A percentile compares a stretch with the other conserved stretches of the same genome.
These are phyloP conservation scores for Odobenus rosmarus DNA, from an alignment of 2,113 vertebrate species.

Conservation along the genomic window DNA sequence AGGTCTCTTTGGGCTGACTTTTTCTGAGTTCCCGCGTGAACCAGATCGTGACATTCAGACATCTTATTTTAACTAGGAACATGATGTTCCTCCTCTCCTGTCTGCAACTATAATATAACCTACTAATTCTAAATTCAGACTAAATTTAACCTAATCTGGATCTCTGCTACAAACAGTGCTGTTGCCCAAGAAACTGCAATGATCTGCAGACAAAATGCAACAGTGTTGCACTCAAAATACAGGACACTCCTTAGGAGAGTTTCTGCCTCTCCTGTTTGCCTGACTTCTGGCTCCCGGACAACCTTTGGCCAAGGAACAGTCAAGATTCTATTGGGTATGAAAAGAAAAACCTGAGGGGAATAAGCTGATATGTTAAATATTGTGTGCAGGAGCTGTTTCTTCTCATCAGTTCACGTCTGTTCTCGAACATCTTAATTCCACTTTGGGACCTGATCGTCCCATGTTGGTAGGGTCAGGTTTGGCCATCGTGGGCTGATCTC, in stretches of 20 bases:
- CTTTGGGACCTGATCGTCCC: background rate
- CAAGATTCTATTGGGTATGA: background rate
- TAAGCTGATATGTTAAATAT: background rate
- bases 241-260: background rate
- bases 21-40: constrained; percentile 52
- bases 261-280: constrained; percentile 12
- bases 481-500: background rate
- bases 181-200: constrained; percentile 75
- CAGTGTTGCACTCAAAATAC: constrained; percentile 54
- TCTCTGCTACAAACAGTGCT: constrained; percentile 66
- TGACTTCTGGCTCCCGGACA: constrained; percentile 31
- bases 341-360: constrained; percentile 11
- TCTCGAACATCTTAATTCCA: background rate
- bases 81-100: constrained; percentile 62
- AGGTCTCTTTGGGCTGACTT: constrained; percentile 40
- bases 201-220: constrained; percentile 69
- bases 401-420: background rate
- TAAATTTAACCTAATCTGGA: constrained; percentile 79
- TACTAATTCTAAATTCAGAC: constrained; percentile 74
- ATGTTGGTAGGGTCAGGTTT: background rate
- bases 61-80: constrained; percentile 76
- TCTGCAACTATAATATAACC: constrained; percentile 67
- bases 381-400: background rate
- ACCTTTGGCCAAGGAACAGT: constrained; percentile 30
- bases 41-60: constrained; percentile 72